Conservation (phyloP, 2,797 vertebrate species). For the Stomatorhinus walkeri region DNA sequence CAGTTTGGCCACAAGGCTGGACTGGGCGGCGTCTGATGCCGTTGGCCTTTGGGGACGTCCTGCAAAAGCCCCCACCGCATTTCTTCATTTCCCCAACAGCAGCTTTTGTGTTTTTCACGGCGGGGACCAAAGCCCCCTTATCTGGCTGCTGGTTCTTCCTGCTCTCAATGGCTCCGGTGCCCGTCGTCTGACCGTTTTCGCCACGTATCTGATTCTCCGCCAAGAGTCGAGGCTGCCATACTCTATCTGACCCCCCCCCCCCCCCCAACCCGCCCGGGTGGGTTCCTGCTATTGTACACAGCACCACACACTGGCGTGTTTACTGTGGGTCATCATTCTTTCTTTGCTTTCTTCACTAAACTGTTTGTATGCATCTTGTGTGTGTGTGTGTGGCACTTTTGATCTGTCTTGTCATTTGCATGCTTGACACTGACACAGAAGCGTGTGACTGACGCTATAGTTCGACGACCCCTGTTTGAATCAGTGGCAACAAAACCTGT, state of each 20-base stretch:
- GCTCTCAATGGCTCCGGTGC: slow-evolving; percentile 27
- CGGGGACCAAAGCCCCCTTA: slow-evolving; percentile 43
- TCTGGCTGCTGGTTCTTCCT: slow-evolving; percentile 44
- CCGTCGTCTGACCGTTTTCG: slow-evolving; percentile 24
- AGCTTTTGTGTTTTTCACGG: slow-evolving; percentile 36
- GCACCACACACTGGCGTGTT: neutral
- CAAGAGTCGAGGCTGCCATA: slow-evolving; percentile 20
- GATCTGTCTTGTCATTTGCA: neutral
- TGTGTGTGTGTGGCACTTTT: neutral
- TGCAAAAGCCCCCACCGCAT: neutral
- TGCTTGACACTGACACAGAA: neutral
- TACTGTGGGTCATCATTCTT: neutral
- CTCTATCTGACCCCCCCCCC: slow-evolving; percentile 18
- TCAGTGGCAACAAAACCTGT: neutral
- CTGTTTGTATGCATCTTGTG: neutral
- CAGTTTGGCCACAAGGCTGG: neutral
- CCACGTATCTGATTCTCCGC: slow-evolving; percentile 19
- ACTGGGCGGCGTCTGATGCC: neutral
- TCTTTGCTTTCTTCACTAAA: neutral
- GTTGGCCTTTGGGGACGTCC: neutral
- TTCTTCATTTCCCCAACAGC: slow-evolving; percentile 27
- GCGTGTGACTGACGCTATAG: neutral
- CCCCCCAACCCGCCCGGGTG: slow-evolving; percentile 27
- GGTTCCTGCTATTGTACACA: slow-evolving; percentile 50
- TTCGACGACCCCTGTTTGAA: neutral